Conservation (phyloP, 2,797 vertebrate species). For the Cirrhinus mrigala region DNA sequence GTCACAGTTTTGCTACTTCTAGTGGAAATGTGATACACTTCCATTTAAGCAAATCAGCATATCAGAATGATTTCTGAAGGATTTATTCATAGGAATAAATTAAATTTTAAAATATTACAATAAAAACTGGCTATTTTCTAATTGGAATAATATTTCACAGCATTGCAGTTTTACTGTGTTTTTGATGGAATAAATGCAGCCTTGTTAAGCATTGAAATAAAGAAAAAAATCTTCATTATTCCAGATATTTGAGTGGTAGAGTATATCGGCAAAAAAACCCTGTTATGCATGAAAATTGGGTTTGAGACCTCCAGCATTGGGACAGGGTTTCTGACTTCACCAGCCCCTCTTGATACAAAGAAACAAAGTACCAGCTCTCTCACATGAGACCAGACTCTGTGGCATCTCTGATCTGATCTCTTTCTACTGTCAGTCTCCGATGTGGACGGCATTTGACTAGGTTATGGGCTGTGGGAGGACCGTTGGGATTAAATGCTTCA, state of each 20-base stretch:
- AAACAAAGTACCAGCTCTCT: neutral
- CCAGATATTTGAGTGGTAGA: neutral
- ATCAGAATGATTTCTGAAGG: no score
- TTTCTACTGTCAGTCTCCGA: conserved; percentile 4
- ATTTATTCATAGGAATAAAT: neutral
- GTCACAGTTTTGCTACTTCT: no score
- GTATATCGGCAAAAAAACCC: neutral
- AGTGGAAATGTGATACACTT: no score
- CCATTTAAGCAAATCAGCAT: no score
- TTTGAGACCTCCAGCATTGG: neutral
- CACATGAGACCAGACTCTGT: conserved; percentile 13
- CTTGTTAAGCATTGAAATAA: neutral
- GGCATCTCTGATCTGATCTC: conserved; percentile 28
- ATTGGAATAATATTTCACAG: no score
- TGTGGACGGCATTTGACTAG: conserved; percentile 36
- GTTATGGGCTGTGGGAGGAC: conserved; percentile 30
- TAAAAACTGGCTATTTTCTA: neutral
- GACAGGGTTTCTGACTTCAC: neutral
- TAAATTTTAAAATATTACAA: neutral
- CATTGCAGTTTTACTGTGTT: neutral
- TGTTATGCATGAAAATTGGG: neutral
- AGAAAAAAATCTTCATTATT: neutral
- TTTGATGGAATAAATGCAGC: neutral
- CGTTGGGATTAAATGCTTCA: conserved; percentile 46
- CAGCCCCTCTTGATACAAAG: neutral